Conservation (phyloP, 2,888 invertebrate genomes). For the Dexiosoma caninum region DNA sequence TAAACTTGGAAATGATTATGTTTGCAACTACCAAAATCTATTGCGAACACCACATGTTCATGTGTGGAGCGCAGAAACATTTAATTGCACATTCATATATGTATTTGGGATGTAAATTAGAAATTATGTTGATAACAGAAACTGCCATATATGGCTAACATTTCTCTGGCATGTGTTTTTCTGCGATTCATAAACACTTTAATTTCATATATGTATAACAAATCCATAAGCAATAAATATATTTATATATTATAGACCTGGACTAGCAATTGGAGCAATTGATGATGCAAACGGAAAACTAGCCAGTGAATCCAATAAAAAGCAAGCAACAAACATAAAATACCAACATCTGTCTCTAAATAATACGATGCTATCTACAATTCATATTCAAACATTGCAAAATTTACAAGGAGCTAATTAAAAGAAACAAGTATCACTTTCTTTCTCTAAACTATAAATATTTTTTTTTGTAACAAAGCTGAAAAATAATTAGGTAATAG, state of each 20-base stretch:
- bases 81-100: no score
- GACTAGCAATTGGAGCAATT: conserved; percentile 76
- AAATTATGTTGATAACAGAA: no score
- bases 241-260: conserved; percentile 71
- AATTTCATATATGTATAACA: background rate
- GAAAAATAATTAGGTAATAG: conserved; percentile 8
- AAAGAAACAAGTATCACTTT: conserved; percentile 10
- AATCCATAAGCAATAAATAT: background rate
- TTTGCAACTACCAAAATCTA: no score
- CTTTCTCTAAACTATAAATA: conserved; percentile 23
- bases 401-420: conserved; percentile 50
- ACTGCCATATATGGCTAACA: no score
- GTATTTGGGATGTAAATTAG: no score
- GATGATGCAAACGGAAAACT: conserved; percentile 68
- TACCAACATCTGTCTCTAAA: background rate
- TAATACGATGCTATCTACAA: conserved; percentile 61
- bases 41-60: no score
- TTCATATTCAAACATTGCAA: conserved; percentile 30
- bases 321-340: background rate
- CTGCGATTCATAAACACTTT: no score
- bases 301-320: conserved; percentile 61
- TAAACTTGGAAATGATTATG: no score
- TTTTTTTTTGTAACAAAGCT: conserved; percentile 24
- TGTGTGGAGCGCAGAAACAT: no score
- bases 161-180: no score